phyloP scores from a whole-genome alignment of 2,113 vertebrate species.

The Pterophyllum scalare region DNA sequence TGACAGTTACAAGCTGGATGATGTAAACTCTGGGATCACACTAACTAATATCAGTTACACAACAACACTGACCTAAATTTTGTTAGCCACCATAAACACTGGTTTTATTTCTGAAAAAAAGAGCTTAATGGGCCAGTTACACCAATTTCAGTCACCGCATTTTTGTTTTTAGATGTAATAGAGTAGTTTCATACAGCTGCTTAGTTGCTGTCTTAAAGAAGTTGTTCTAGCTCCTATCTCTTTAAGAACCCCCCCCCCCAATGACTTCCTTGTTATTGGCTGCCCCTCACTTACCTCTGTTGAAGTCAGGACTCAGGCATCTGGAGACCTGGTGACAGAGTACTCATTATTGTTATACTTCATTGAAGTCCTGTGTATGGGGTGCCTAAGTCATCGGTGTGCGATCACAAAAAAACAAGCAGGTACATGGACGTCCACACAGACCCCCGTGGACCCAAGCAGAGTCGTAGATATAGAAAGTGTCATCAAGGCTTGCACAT shows the following conservation, averaged over 20 bases:
- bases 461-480: too few relatives aligned
- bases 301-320: neutral
- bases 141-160: neutral
- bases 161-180: neutral
- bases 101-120: neutral
- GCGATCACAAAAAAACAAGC: fast-evolving
- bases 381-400: too few relatives aligned
- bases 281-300: neutral
- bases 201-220: neutral
- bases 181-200: too few relatives aligned
- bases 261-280: neutral
- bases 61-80: neutral
- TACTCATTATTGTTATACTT: too few relatives aligned
- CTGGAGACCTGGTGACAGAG: too few relatives aligned
- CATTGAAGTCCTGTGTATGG: too few relatives aligned
- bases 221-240: neutral
- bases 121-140: neutral
- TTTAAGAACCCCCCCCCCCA: neutral
- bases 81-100: neutral
- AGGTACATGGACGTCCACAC: too few relatives aligned
- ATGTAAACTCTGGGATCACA: neutral
- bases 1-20: neutral
- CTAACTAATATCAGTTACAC: neutral
- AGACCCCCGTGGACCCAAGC: too few relatives aligned
- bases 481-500: too few relatives aligned